Evolutionary conservation across 1,140 invertebrate genomes (phyloP).

Genomic region (Musca vetustissima): DNA sequence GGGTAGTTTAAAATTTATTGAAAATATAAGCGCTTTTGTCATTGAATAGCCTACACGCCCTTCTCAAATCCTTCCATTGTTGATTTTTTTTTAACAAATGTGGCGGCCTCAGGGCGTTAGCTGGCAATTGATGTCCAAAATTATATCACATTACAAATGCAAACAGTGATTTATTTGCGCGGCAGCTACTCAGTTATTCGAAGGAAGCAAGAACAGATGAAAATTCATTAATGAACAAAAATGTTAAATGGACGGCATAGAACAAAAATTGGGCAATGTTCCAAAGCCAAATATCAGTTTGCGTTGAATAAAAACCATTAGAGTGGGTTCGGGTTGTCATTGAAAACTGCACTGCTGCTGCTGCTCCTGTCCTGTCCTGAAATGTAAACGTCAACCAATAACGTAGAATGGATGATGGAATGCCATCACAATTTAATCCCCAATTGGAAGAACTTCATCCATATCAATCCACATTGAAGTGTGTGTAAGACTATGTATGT

Average conservation of each 20-base stretch:
- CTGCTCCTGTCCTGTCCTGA: background rate
- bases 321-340: too few relatives aligned
- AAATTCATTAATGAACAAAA: background rate
- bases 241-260: background rate
- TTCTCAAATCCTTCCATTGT: background rate
- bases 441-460: too few relatives aligned
- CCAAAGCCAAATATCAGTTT: background rate
- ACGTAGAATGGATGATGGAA: constrained; percentile 6
- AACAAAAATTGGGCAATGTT: background rate
- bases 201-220: background rate
- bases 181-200: background rate
- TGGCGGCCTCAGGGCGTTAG: too few relatives aligned
- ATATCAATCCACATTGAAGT: background rate
- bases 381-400: background rate
- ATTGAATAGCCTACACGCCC: too few relatives aligned
- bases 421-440: constrained; percentile 1
- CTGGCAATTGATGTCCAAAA: too few relatives aligned
- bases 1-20: too few relatives aligned
- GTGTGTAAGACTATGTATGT: background rate
- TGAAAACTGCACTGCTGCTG: background rate
- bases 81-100: background rate
- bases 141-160: constrained; percentile 18
- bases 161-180: constrained; percentile 14
- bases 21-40: too few relatives aligned
- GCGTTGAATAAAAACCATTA: too few relatives aligned